Evolutionary conservation across 2,888 invertebrate genomes (phyloP), one percentile per base, ranked within the genome.

Genomic region (Malthinus seriepunctatus): DNA sequence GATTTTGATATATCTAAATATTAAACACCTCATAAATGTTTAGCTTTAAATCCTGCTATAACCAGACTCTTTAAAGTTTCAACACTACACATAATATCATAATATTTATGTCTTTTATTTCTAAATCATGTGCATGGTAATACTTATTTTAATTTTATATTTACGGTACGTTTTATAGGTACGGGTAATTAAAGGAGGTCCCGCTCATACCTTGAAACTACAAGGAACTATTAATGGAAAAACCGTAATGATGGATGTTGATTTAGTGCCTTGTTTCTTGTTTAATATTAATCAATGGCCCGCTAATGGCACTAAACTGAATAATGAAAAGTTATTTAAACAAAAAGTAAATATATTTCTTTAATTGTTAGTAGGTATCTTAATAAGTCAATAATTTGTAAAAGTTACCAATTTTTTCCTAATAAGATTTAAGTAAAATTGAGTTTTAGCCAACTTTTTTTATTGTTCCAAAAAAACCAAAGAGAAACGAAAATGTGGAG

Each of bases 181-280:
- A 37, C 76, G 62, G 1, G 75, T 79, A 52, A 77, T 67, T 47
- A 80, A 81, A 64, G 76, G 79, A 0, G 84, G 84, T 0, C 86
- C 86, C 0, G 86, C 86, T 2, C 83, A 82, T 66, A 86, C 84
- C 0, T 64, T 86, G 4, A 76, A 74, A 55, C 68, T 85, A 9
- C 52, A 39, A 8, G 56, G 49, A 4, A 51, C 52, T n/a, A 53
- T 60, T 23, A 23, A 37, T 35, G 58, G 59, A 2, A 47, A 72
- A 3, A 63, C 72, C 11, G 77, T 79, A 39, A 58, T 62, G 1
- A 73, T 86, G 59, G 77, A 80, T 51, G 78, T 85, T 1, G 85
- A 85, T 64, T 67, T 77, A 10, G 76, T 77, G 2, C 73, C 75
- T 1, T 76, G 73, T 51, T 75, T 77, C 51, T 53, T 67, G 32